Percentiles rank a stretch among this genome's conserved stretches.
These are phyloP conservation scores for Orthosia gracilis DNA, from an alignment of 2,888 invertebrate species.

Conservation along the genomic window DNA sequence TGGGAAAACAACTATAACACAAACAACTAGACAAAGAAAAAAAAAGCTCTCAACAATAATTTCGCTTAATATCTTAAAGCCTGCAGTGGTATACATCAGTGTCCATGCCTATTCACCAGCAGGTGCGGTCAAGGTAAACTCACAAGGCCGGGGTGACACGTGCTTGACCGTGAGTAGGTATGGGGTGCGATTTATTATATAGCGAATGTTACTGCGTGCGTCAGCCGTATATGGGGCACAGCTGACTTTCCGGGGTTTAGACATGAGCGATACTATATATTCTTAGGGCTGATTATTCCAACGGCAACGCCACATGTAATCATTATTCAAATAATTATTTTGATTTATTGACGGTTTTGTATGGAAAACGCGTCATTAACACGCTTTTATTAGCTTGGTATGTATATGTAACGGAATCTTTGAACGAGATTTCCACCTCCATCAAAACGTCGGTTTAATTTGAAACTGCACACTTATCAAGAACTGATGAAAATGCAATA, in stretches of 20 bases:
- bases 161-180: slow-evolving; percentile 11
- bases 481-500: too few species aligned
- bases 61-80: slow-evolving; percentile 15
- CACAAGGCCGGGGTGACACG: slow-evolving; percentile 44
- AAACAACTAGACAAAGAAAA: background rate
- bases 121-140: slow-evolving; percentile 51
- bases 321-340: too few species aligned
- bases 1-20: background rate
- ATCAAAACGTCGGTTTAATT: too few species aligned
- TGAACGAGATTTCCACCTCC: too few species aligned
- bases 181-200: slow-evolving; percentile 33
- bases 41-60: slow-evolving; percentile 11
- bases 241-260: background rate
- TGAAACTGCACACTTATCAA: too few species aligned
- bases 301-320: too few species aligned
- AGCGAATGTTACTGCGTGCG: slow-evolving; percentile 21
- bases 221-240: slow-evolving; percentile 8
- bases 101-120: slow-evolving; percentile 34
- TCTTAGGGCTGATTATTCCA: too few species aligned
- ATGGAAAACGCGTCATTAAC: too few species aligned
- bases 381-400: too few species aligned
- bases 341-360: too few species aligned
- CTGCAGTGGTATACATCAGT: slow-evolving; percentile 55
- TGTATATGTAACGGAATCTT: too few species aligned
- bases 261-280: too few species aligned